phyloP scores from a whole-genome alignment of 2,888 invertebrate genomes.

The Acholoe squamosa region DNA sequence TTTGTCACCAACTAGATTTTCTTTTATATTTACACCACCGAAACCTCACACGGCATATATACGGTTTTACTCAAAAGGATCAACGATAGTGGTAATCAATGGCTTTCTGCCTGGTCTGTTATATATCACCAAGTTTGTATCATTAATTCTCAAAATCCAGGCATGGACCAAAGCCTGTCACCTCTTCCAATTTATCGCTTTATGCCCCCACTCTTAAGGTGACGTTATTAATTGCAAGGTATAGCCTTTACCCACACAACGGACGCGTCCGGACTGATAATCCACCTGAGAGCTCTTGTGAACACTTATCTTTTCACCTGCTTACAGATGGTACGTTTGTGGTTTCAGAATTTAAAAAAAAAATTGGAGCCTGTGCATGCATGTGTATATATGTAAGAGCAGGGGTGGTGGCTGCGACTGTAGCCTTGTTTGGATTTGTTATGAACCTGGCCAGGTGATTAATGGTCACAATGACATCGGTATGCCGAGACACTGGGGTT shows the following conservation, averaged over 20 bases:
- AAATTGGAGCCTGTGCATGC: background rate
- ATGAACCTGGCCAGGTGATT: background rate
- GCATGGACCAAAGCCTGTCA: background rate
- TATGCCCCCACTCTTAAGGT: background rate
- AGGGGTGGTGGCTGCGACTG: background rate
- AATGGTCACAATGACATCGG: background rate
- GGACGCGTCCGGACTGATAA: too few species aligned
- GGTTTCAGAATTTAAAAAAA: background rate
- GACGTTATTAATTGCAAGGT: background rate
- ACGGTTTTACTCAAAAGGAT: too few species aligned
- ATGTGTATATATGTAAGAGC: conserved; percentile 1
- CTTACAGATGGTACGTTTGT: background rate
- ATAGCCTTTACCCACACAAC: background rate
- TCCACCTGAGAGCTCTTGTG: background rate
- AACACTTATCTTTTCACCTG: background rate
- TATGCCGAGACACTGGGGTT: conserved; percentile 11
- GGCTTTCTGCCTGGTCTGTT: background rate
- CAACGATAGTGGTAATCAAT: background rate
- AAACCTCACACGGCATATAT: too few species aligned
- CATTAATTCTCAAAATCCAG: conserved; percentile 27
- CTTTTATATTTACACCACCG: too few species aligned
- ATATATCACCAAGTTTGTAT: background rate
- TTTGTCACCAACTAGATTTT: too few species aligned
- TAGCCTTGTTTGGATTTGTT: background rate
- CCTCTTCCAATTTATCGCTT: conserved; percentile 2